Base-by-base conservation (phyloP, 2,113 vertebrate species). In the Pavo muticus region DNA sequence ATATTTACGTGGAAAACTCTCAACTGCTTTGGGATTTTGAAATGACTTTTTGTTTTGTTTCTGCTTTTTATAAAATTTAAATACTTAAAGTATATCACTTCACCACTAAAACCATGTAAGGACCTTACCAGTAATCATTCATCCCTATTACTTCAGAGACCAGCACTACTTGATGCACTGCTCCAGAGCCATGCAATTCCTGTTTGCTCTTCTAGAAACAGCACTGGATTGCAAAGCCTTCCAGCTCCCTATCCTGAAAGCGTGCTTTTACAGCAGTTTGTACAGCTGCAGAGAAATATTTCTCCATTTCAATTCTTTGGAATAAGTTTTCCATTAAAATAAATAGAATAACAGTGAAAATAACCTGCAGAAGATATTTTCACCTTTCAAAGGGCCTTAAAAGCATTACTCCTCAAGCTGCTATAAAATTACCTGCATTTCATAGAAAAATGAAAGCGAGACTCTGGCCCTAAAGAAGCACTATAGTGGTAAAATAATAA, bases 51-150 rank as follows among this genome's bases (percentile, higher is more conserved):
- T 77, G 88, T 60, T 23, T 47, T 50, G 6, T 45, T 39, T n/a
- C 32, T 8, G 32, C 52, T 92, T 64, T 29, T 42, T 52, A 35
- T 20, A 24, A 78, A 40, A 40, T 59, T 50, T 82, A 81, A 90
- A 91, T 47, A 79, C 39, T 82, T 90, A 10, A 71, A 74, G 78
- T 45, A 86, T 76, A 70, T 96, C 90, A 84, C 72, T 94, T 88
- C 56, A 63, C 42, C 59, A 63, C 52, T 79, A 91, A 72, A 91
- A 39, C 56, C 29, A 64, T 9, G 5, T 54, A 77, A 73, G 45
- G 11, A 35, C 73, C n/a, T 84, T 67, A 57, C 2, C 93, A 94
- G 21, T 35, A 88, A 76, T 64, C 32, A 69, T 54, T 87, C 59
- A 80, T 44, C 37, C 30, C 70, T 42, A 65, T 56, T 68, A 94